Base-by-base conservation (phyloP, 1,140 invertebrate genomes). In the Gyrodactylus bullatarudis region DNA sequence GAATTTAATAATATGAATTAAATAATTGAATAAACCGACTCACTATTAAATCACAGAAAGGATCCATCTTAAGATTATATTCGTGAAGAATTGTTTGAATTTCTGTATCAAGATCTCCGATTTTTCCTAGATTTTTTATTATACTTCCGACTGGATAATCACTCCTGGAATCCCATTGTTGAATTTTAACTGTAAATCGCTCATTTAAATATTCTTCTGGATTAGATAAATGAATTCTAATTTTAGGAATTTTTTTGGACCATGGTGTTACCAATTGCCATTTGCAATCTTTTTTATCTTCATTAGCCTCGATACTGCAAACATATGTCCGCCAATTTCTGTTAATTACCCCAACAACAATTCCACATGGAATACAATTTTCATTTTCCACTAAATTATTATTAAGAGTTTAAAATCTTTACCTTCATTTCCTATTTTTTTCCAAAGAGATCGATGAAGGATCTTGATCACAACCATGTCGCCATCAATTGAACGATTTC, bases 401-500 rank as follows among this genome's bases (percentile, higher is more conserved):
- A n/a, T 8, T 54, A 16, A 16, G n/a, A n/a, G 72, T 76, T 73
- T 26, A 68, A 75, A 68, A 68, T 25, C 22, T 34, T 74, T 22
- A 23, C 75, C 74, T 69, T 72, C 74, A 68, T 68, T 69, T 68
- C 26, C 68, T 70, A 26, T 23, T 22, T 22, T 73, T 16, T 86
- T 86, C 94, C 95, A 99, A 77, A 96, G 82, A 69, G 85, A 84
- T 82, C 96, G 85, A 0, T 90, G 88, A 24, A 98, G 83, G 21
- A 99, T 80, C 81, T 95, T 86, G 74, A 98, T 81, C 19, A 89
- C 93, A 20, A 99, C 92, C 74, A 87, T 83, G 80, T 99, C 95
- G 25, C 90, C 91, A 81, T 98, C 88, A 1, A 97, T 86, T n/a
- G 91, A 89, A 74, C 95, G 84, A 81, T 99, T 99, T 25, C 95